These are phyloP conservation scores for Sebastes diploproa DNA, from an alignment of 2,797 vertebrate genomes.

Conservation along the genomic window DNA sequence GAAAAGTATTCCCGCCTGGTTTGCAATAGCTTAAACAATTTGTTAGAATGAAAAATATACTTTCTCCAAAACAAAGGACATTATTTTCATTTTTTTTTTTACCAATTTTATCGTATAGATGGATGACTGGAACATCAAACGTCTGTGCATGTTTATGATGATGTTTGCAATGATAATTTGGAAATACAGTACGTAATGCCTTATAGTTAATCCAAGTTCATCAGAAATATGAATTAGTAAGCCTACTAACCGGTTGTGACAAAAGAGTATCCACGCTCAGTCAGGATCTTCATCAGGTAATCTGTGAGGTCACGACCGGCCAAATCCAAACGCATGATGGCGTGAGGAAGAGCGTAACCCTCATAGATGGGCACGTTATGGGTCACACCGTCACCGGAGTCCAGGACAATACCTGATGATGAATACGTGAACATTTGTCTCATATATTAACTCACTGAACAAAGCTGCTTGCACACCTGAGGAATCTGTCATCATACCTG, in stretches of 20 bases:
- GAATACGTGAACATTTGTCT: background rate
- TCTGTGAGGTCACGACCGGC: conserved; percentile 81
- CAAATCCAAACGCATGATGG: conserved; percentile 81
- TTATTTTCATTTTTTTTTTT: too few species aligned
- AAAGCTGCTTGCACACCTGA: background rate
- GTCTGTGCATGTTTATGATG: too few species aligned
- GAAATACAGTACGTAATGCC: too few species aligned
- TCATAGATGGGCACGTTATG: conserved; percentile 82
- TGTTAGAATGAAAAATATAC: background rate
- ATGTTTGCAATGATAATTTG: too few species aligned
- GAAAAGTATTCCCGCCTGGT: background rate
- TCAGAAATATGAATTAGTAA: background rate
- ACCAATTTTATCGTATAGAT: too few species aligned
- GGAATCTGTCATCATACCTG: conserved; percentile 55
- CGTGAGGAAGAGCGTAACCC: conserved; percentile 80
- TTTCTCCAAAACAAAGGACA: background rate
- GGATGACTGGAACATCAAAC: too few species aligned
- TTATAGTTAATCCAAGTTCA: too few species aligned
- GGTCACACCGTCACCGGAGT: conserved; percentile 81
- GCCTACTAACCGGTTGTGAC: conserved; percentile 74
- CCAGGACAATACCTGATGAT: conserved; percentile 76
- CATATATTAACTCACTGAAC: background rate
- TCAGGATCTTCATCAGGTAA: conserved; percentile 83
- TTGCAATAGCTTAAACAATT: background rate
- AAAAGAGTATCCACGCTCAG: conserved; percentile 80